phyloP scores from a whole-genome alignment of 2,888 invertebrate species.

The Leptarthrus brevirostris region DNA sequence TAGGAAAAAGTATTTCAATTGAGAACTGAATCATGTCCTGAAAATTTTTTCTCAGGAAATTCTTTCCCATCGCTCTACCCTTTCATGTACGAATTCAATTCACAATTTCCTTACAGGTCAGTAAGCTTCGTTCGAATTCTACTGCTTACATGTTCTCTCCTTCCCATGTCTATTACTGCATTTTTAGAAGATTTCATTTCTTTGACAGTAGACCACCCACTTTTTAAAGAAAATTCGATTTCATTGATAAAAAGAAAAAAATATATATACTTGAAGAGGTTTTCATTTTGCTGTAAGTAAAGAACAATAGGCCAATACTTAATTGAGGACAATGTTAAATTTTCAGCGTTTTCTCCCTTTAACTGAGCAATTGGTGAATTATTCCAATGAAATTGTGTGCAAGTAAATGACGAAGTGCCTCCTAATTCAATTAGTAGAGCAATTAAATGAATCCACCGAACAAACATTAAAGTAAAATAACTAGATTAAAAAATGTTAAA shows the following conservation, averaged over 20 bases:
- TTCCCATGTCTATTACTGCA: constrained; percentile 3
- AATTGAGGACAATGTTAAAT: too few relatives aligned
- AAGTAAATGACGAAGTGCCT: too few relatives aligned
- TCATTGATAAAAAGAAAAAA: neutral
- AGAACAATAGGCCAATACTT: too few relatives aligned
- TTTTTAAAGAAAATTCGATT: neutral
- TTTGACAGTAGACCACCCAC: neutral
- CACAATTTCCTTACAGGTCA: constrained; percentile 2
- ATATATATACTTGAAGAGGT: too few relatives aligned
- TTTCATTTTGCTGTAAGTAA: too few relatives aligned
- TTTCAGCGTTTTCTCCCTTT: too few relatives aligned
- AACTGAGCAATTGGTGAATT: too few relatives aligned
- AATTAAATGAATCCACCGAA: too few relatives aligned
- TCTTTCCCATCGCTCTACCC: neutral
- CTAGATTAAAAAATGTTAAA: too few relatives aligned
- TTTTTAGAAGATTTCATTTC: neutral
- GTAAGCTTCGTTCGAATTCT: neutral
- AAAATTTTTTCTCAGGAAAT: neutral
- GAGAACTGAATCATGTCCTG: neutral
- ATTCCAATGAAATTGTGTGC: too few relatives aligned
- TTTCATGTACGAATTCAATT: constrained; percentile 9
- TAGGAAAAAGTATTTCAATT: neutral
- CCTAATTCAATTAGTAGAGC: too few relatives aligned
- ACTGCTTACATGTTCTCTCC: neutral
- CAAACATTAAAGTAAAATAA: too few relatives aligned